Conservation (phyloP, 1,140 invertebrate species). For the Lucilia sericata region DNA sequence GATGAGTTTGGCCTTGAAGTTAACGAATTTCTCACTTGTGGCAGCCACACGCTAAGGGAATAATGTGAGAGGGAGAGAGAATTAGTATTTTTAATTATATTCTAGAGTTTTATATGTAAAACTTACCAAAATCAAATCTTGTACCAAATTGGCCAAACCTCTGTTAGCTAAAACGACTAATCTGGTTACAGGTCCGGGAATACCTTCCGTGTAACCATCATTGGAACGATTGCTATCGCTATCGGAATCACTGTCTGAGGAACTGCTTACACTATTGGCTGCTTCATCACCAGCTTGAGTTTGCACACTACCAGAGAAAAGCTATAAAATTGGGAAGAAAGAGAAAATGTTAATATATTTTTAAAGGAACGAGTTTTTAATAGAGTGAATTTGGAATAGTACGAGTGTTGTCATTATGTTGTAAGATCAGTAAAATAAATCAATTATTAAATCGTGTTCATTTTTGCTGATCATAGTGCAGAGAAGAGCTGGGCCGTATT, state of each 20-base stretch:
- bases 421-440: too few species aligned
- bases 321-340: conserved; percentile 69
- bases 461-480: too few species aligned
- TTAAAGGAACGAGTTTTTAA: too few species aligned
- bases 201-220: conserved; percentile 78
- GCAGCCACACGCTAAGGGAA: conserved; percentile 79
- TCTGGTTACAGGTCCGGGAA: conserved; percentile 86
- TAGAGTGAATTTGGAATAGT: too few species aligned
- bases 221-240: conserved; percentile 69
- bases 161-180: conserved; percentile 86
- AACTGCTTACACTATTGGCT: conserved; percentile 70
- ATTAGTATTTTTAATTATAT: conserved; percentile 45
- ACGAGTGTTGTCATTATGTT: too few species aligned
- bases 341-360: too few species aligned
- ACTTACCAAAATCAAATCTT: conserved; percentile 85
- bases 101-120: conserved; percentile 3
- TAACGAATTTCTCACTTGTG: conserved; percentile 88
- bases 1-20: conserved; percentile 90
- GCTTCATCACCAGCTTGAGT: conserved; percentile 73
- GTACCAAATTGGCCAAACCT: conserved; percentile 84
- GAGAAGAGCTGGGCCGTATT: too few species aligned
- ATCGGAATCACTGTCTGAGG: conserved; percentile 63
- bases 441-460: too few species aligned
- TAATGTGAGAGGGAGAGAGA: conserved; percentile 53
- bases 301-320: conserved; percentile 77